Percentiles rank a stretch among this genome's conserved stretches.
Conservation (phyloP, 2,888 invertebrate species). For the Dascillus cervinus region DNA sequence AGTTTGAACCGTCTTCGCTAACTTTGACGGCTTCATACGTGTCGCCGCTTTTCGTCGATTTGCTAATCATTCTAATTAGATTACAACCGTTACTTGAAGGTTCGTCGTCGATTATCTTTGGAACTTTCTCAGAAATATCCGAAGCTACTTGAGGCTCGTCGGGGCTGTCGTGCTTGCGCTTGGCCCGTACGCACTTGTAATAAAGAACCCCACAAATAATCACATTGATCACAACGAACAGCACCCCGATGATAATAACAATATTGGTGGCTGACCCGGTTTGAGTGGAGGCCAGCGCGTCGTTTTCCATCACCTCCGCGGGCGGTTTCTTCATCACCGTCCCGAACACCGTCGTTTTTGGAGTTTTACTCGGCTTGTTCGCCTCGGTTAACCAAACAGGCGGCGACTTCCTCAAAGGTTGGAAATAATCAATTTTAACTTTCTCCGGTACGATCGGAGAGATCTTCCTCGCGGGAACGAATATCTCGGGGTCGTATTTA, state of each 20-base stretch:
- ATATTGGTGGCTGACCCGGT: constrained; percentile 53
- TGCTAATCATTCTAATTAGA: constrained; percentile 49
- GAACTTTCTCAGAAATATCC: constrained; percentile 27
- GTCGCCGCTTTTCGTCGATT: constrained; percentile 44
- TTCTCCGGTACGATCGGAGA: constrained; percentile 7
- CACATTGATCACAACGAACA: constrained; percentile 67
- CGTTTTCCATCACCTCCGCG: not conserved
- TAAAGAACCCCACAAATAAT: constrained; percentile 61
- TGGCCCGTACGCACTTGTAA: constrained; percentile 55
- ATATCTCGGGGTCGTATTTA: constrained; percentile 2
- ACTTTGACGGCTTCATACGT: constrained; percentile 48
- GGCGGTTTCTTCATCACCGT: constrained; percentile 7
- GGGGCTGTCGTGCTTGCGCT: constrained; percentile 46
- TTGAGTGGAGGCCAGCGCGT: constrained; percentile 29
- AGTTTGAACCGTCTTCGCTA: constrained; percentile 44
- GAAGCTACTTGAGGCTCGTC: constrained; percentile 30
- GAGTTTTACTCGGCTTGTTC: constrained; percentile 10
- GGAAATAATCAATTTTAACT: too few relatives aligned
- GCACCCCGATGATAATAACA: constrained; percentile 55
- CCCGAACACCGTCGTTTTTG: constrained; percentile 14
- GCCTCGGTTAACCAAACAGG: constrained; percentile 23
- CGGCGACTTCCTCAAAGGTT: constrained; percentile 6
- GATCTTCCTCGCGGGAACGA: not conserved
- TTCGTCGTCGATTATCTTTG: constrained; percentile 42
- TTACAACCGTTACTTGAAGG: constrained; percentile 47